Evolutionary conservation across 2,113 vertebrate genomes (phyloP).

Genomic region (Tachuris rubrigastra): DNA sequence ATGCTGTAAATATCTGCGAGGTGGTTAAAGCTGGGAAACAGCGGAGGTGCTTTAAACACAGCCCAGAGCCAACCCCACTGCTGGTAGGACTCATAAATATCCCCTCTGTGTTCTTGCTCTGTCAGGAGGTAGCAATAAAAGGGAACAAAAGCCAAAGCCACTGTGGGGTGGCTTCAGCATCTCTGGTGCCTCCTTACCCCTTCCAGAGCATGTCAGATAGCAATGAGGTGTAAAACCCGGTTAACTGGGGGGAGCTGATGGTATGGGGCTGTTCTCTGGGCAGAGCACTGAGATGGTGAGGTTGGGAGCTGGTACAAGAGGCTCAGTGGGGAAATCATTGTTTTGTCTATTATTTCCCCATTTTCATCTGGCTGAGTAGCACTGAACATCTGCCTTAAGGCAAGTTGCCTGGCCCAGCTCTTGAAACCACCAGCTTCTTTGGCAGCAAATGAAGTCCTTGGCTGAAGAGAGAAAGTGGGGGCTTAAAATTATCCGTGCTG

Average conservation of each 20-base stretch:
- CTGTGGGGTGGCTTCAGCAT: background rate
- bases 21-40: constrained; percentile 13
- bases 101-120: constrained; percentile 2
- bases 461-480: background rate
- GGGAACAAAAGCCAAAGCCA: background rate
- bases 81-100: constrained; percentile 42
- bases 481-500: background rate
- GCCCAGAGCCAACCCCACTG: background rate
- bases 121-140: background rate
- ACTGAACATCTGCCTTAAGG: constrained; percentile 33
- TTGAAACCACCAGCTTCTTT: background rate
- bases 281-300: background rate
- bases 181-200: background rate
- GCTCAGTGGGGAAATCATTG: background rate
- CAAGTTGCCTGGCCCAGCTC: constrained; percentile 22
- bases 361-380: constrained; percentile 6
- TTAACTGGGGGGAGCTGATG: background rate
- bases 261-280: background rate
- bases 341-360: constrained; percentile 14
- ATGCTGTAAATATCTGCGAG: constrained; percentile 33
- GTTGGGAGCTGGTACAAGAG: background rate
- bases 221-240: background rate
- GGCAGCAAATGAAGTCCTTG: constrained; percentile 13
- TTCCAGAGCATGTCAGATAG: background rate
- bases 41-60: background rate